Conservation (phyloP, 2,113 vertebrate genomes). For the Buteo buteo region DNA sequence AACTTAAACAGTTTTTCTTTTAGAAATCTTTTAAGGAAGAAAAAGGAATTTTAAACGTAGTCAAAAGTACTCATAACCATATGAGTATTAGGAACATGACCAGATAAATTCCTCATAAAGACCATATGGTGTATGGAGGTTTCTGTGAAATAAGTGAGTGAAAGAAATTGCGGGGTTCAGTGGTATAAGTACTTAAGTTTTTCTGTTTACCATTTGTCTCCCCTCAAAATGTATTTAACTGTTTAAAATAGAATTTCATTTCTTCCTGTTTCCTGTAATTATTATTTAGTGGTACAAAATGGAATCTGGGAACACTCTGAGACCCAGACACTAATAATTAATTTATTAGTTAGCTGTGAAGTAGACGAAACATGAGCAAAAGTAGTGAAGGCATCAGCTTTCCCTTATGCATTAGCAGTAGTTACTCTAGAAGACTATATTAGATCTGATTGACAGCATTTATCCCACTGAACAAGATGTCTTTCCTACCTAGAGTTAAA, state of each 20-base stretch:
- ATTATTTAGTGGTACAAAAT: background rate
- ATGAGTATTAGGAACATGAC: background rate
- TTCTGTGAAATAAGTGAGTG: background rate
- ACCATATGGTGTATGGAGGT: background rate
- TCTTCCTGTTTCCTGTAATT: background rate
- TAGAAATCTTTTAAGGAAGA: background rate
- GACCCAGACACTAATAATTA: background rate
- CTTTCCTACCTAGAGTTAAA: background rate
- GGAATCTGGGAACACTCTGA: background rate
- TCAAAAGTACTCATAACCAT: background rate
- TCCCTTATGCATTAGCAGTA: background rate
- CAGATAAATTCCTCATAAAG: background rate
- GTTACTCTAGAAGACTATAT: background rate
- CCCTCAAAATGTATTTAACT: background rate
- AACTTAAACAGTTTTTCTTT: background rate
- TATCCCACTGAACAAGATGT: background rate
- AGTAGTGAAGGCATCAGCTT: conserved; percentile 7
- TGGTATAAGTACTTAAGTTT: background rate
- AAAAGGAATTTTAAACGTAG: background rate
- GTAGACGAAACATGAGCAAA: background rate
- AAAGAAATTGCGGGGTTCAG: background rate
- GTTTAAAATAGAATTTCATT: background rate
- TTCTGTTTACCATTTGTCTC: background rate
- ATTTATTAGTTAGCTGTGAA: conserved; percentile 19
- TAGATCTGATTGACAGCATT: background rate